Conservation (phyloP, 2,888 invertebrate species). For the Unio pictorum region DNA sequence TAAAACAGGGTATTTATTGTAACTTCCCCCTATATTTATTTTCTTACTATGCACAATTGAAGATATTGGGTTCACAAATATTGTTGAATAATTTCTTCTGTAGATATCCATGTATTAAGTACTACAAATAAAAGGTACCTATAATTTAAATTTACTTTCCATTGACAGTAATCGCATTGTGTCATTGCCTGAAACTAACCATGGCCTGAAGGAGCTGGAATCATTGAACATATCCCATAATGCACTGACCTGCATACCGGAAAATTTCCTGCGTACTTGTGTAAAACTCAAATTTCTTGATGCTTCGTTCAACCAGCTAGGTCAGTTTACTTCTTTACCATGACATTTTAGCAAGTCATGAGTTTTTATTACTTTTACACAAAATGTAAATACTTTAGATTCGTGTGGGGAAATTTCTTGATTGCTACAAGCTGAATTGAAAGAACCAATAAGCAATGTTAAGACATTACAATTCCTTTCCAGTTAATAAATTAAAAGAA, state of each 20-base stretch:
- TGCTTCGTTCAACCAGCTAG: slow-evolving; percentile 55
- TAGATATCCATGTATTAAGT: background rate
- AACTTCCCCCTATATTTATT: too few relatives aligned
- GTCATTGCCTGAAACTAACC: slow-evolving; percentile 37
- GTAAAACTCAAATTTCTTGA: slow-evolving; percentile 52
- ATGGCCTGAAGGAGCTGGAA: slow-evolving; percentile 47
- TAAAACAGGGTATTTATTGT: too few relatives aligned
- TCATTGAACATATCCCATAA: slow-evolving; percentile 59
- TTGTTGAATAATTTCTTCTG: too few relatives aligned
- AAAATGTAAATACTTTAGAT: too few relatives aligned
- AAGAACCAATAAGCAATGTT: too few relatives aligned
- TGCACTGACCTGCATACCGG: slow-evolving; percentile 48
- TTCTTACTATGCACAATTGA: too few relatives aligned
- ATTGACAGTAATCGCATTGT: slow-evolving; percentile 53
- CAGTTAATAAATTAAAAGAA: too few relatives aligned
- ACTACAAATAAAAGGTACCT: background rate
- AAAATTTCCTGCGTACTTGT: slow-evolving; percentile 51
- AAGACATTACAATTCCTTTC: too few relatives aligned
- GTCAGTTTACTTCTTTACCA: slow-evolving; percentile 30
- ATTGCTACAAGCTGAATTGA: too few relatives aligned
- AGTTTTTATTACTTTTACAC: background rate
- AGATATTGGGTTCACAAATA: too few relatives aligned
- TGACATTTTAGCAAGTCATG: background rate
- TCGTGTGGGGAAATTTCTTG: too few relatives aligned
- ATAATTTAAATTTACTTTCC: background rate